These are phyloP conservation scores for Gastrophryne carolinensis DNA, from an alignment of 2,797 vertebrate genomes.

Conservation along the genomic window DNA sequence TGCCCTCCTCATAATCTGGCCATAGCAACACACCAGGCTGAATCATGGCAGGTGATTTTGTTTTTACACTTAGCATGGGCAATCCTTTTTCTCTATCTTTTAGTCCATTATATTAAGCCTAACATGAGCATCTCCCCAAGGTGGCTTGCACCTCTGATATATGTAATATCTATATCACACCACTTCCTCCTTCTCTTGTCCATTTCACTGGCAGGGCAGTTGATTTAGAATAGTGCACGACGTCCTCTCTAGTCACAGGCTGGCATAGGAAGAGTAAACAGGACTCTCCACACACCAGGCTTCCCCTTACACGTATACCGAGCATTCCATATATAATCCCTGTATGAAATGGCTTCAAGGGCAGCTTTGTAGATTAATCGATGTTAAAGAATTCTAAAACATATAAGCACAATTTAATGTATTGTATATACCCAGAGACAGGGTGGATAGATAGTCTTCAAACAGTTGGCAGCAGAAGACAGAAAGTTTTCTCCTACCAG, in stretches of 20 bases:
- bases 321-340: constrained; percentile 34
- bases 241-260: neutral
- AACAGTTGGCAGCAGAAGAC: constrained; percentile 34
- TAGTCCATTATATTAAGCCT: no score
- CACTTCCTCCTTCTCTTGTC: no score
- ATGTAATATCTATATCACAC: no score
- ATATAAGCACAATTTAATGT: constrained; percentile 12
- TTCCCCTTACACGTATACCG: constrained; percentile 20
- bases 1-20: no score
- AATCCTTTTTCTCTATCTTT: no score
- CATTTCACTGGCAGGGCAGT: neutral
- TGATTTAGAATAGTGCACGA: neutral
- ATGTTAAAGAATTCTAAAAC: constrained; percentile 2
- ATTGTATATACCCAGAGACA: constrained; percentile 23
- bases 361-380: constrained; percentile 25
- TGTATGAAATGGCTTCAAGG: constrained; percentile 18
- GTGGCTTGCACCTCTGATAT: no score
- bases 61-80: no score
- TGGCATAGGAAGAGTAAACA: constrained; percentile 20
- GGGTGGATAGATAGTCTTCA: constrained; percentile 27
- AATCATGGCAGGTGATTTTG: no score
- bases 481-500: constrained; percentile 16
- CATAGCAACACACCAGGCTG: no score
- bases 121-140: no score
- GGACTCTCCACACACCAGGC: constrained; percentile 14